These are phyloP conservation scores for Lepidurus couesii DNA, from an alignment of 1,140 invertebrate species.

Conservation along the genomic window DNA sequence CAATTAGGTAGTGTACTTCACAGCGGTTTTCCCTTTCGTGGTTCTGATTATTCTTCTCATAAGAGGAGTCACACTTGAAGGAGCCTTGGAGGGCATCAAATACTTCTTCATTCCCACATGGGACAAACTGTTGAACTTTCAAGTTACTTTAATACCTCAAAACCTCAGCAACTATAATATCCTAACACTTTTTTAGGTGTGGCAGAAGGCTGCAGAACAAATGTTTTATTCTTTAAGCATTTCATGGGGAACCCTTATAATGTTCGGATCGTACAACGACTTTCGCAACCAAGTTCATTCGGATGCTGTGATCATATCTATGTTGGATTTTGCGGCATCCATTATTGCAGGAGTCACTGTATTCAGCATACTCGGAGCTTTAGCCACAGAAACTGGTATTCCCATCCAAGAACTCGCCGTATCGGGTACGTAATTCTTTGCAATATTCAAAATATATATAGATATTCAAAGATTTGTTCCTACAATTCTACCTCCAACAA, in stretches of 20 bases:
- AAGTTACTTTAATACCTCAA: slow-evolving; percentile 41
- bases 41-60: slow-evolving; percentile 46
- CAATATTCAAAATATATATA: too few species aligned
- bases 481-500: neutral
- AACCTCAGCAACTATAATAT: neutral
- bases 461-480: neutral
- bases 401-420: slow-evolving; percentile 39
- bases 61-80: slow-evolving; percentile 46
- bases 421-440: slow-evolving; percentile 31
- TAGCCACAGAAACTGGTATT: slow-evolving; percentile 41
- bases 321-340: slow-evolving; percentile 46
- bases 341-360: slow-evolving; percentile 47
- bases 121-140: slow-evolving; percentile 45
- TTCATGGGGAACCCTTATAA: slow-evolving; percentile 50
- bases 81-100: slow-evolving; percentile 49
- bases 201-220: slow-evolving; percentile 49
- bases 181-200: slow-evolving; percentile 41
- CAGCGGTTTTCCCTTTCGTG: slow-evolving; percentile 48
- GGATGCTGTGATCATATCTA: slow-evolving; percentile 46
- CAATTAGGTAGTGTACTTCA: slow-evolving; percentile 48
- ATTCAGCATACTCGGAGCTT: slow-evolving; percentile 47
- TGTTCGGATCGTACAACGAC: slow-evolving; percentile 50
- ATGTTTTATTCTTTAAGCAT: slow-evolving; percentile 50
- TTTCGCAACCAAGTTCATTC: slow-evolving; percentile 47
- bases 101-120: slow-evolving; percentile 46